Base-by-base conservation (phyloP, 2,113 vertebrate genomes). In the Lamprologus sp. region DNA sequence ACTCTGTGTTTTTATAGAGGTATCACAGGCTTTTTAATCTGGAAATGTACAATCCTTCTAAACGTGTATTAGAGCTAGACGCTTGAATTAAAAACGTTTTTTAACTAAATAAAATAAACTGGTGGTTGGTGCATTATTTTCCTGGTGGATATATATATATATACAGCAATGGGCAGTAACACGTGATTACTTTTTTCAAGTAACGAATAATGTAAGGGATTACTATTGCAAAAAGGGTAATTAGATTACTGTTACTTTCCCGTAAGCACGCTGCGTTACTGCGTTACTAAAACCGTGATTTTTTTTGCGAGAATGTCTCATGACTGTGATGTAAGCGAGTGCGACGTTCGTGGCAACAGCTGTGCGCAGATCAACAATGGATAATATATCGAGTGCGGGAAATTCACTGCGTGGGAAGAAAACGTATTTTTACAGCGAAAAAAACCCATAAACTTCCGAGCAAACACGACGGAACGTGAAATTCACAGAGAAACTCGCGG, bases 341-440 rank as follows among this genome's bases (percentile, higher is more conserved):
- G 21, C 1, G 6, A 55, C 0, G 0, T 23, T 13, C 0, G 53
- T 55, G 21, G 0, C 53, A 23, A 23, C 53, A 55, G 53, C 11
- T 55, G 21, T 55, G 0, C 2, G 21, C 53, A 26, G 53, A 55
- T 55, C 53, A 55, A 55, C 21, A 55, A 5, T 13, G 53, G 21
- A 26, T 26, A 0, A 23, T 54, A 54, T 23, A 54, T 7, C 0
- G 0, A 0, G 0, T 21, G 51, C n/a, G 0, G 51, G 9, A 21
- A 1, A 0, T 23, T 55, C 53, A 55, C 53, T 55, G 0, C 0
- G 6, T 55, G 21, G 21, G 53, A 0, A 23, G 4, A 55, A 7
- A 13, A 55, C n/a, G 0, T 21, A 0, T 54, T 54, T 21, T 54
- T 54, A 12, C 0, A 21, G 51, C 0, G 3, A 21, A 54, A 54